Base-by-base conservation (phyloP, 2,797 vertebrate genomes). In the Cyclura pinguis region DNA sequence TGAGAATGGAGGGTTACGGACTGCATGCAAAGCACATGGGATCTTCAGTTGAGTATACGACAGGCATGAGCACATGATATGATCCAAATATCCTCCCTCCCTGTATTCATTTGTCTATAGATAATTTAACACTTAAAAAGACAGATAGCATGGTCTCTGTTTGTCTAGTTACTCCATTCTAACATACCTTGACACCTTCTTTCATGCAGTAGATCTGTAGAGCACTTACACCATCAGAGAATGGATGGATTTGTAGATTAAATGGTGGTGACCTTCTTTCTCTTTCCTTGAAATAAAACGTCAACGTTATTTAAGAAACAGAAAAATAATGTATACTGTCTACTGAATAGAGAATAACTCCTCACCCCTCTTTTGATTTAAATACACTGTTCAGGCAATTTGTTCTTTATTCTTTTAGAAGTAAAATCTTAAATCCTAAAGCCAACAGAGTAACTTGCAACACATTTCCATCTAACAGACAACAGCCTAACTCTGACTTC, bases 201-300 rank as follows among this genome's bases (percentile, higher is more conserved):
- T 99, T 99, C 98, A 99, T 99, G 92, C 99, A 99, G 97, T 99
- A 99, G 97, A 99, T 99, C 97, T 99, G 99, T 1, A 99, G 97
- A 4, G 99, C 99, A 38, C 99, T 99, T 96, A 99, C 98, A 86
- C 99, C 99, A 95, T 99, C 99, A 13, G 99, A 98, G 96, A 99
- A 99, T 0, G 99, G 99, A 94, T 99, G 99, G 96, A 99, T 99
- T 90, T 99, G 98, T 88, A 99, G 98, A 96, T 98, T 99, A 96
- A 99, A 99, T 0, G 98, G 98, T 95, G 99, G 99, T 0, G 99
- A 99, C 72, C 98, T 98, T 94, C 99, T 98, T 95, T 99, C 99
- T 92, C 99, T 98, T 95, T 99, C 99, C 99, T 99, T 95, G 29
- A 84, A 94, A 87, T 42, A 82, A 92, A 94, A 91, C 4, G 52